Base-by-base conservation (phyloP, 2,888 invertebrate species). In the Laothoe populi region DNA sequence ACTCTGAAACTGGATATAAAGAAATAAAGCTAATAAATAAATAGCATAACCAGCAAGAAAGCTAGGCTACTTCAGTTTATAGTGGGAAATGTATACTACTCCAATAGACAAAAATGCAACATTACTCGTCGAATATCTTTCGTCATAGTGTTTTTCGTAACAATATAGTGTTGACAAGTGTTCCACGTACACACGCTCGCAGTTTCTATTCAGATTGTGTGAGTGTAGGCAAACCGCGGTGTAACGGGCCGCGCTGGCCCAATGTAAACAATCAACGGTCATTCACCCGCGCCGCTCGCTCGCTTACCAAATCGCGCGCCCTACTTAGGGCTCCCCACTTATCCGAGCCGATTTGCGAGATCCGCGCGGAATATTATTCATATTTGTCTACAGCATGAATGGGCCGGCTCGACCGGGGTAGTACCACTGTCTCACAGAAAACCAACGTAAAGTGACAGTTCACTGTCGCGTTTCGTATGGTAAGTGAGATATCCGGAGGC, bases 181-280 rank as follows among this genome's bases (percentile, higher is more conserved):
- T 38, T 2, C 38, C 38, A 8, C 8, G 5, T 8, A n/a, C 31
- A 19, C 44, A 44, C 19, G 44, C 2, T 19, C 44, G 44, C 44
- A 16, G 35, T 53, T 53, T 31, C 49, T 53, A 53, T 26, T 26
- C 24, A 48, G 26, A n/a, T 24, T 35, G 31, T 10, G 44, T 19
- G 19, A 19, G 45, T 26, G 44, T 42, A 31, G 19, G 35, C 77
- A 19, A 60, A 49, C 57, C 59, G 68, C 65, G 64, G 16, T 35
- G 19, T 53, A 65, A 69, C 65, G 63, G 66, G 64, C 68, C 69
- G 69, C 79, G 72, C 64, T 81, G 76, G 79, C 81, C 79, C 79
- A 84, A 80, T 81, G 87, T 87, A 90, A 89, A 90, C 88, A 90
- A 88, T 87, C 80, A 70, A 71, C 73, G 86, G 85, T 68, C 84